A percentile compares a stretch with the other conserved stretches of the same genome.
These are phyloP conservation scores for Daboia siamensis DNA, from an alignment of 2,113 vertebrate species.

Conservation along the genomic window DNA sequence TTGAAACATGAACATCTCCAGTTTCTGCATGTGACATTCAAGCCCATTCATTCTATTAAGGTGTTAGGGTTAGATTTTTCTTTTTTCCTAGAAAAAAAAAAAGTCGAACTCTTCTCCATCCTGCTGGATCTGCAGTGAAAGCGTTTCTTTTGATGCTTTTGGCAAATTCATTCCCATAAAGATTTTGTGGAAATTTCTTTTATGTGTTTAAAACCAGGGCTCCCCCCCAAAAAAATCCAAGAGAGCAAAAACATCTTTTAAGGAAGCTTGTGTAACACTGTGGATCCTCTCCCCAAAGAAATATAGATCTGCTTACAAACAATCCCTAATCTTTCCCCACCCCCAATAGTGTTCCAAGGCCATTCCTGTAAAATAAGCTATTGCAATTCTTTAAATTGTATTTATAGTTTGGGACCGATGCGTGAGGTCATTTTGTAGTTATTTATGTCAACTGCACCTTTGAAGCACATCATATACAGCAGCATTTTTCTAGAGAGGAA, in stretches of 20 bases:
- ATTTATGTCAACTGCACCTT: slow-evolving; percentile 36
- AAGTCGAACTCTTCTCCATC: not conserved
- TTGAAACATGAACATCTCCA: not conserved
- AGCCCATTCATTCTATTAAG: not conserved
- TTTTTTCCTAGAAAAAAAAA: not conserved
- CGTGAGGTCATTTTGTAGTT: slow-evolving; percentile 45
- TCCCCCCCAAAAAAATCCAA: not conserved
- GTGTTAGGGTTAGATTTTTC: not conserved
- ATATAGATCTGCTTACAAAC: not conserved
- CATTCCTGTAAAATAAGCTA: slow-evolving; percentile 27
- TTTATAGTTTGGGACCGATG: slow-evolving; percentile 46
- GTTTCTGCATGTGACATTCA: not conserved
- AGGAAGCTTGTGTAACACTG: too few relatives aligned
- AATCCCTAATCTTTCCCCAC: not conserved
- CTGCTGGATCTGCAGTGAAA: not conserved
- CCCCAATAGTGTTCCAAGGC: not conserved
- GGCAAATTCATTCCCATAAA: not conserved
- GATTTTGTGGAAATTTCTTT: not conserved
- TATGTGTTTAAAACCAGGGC: not conserved
- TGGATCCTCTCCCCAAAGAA: not conserved
- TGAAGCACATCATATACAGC: slow-evolving; percentile 50
- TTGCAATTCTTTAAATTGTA: slow-evolving; percentile 39
- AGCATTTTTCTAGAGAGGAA: slow-evolving; percentile 45
- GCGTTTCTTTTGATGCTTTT: not conserved
- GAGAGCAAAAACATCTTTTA: not conserved